Conservation (phyloP, 2,888 invertebrate genomes). For the Metallyticus violacea region DNA sequence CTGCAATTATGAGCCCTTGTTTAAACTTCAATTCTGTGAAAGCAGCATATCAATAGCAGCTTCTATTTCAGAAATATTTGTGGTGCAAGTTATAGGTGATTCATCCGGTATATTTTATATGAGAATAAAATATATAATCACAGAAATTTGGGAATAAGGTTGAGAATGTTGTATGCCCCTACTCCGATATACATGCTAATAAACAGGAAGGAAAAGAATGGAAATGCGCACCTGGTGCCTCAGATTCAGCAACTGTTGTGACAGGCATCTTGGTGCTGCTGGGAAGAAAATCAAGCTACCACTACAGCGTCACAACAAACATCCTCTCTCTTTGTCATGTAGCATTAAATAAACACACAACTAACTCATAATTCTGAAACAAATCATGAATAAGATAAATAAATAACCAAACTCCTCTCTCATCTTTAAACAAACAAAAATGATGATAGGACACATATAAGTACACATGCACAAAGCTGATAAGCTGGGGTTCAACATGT, state of each 20-base stretch:
- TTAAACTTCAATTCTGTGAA: no score
- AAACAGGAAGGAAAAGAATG: not conserved
- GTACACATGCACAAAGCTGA: not conserved
- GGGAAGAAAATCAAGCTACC: not conserved
- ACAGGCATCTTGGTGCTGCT: slow-evolving; percentile 13
- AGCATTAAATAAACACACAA: not conserved
- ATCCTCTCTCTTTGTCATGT: not conserved
- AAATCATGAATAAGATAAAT: not conserved
- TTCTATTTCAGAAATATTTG: no score
- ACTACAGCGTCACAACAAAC: not conserved
- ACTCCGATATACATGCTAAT: no score
- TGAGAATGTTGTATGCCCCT: not conserved
- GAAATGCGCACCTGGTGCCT: slow-evolving; percentile 18
- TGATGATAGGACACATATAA: not conserved
- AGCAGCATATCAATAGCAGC: no score
- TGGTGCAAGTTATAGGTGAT: no score
- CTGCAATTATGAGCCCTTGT: no score
- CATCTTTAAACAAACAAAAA: not conserved
- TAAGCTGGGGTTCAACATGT: not conserved
- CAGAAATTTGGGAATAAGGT: not conserved
- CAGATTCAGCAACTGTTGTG: slow-evolving; percentile 20
- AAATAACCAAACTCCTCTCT: not conserved
- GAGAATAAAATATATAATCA: no score
- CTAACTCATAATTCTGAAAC: slow-evolving; percentile 8
- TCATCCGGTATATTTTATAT: no score